Evolutionary conservation across 2,888 invertebrate species (phyloP).

Genomic region (Acronicta aceris): DNA sequence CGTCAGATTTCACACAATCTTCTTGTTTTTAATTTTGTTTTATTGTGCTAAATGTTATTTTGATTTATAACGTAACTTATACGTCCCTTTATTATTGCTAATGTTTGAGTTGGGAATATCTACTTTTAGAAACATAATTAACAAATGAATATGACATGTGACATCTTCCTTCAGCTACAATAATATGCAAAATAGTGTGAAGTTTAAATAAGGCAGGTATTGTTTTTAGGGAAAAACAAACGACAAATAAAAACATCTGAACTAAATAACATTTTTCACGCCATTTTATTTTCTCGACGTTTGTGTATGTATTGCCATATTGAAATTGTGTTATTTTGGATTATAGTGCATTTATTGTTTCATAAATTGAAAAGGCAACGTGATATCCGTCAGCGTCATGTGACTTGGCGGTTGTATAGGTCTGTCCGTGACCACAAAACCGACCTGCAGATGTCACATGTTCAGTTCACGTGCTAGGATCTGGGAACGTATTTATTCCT

Average conservation of each 20-base stretch:
- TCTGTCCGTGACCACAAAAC: conserved; percentile 23
- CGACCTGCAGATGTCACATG: conserved; percentile 9
- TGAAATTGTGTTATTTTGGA: conserved; percentile 7
- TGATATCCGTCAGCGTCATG: conserved; percentile 21
- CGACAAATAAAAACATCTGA: conserved; percentile 6
- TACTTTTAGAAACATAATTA: background rate
- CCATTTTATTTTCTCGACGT: conserved; percentile 27
- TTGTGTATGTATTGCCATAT: conserved; percentile 16
- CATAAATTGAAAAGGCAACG: conserved; percentile 37
- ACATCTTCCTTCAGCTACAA: background rate
- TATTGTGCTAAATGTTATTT: background rate
- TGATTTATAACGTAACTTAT: background rate
- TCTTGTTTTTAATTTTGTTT: background rate
- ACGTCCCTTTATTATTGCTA: background rate
- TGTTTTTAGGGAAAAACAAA: no score
- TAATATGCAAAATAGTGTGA: background rate
- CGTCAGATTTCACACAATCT: conserved; percentile 19
- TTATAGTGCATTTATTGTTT: conserved; percentile 38
- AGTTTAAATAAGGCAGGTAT: background rate
- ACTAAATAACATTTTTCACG: conserved; percentile 9
- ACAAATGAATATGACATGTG: background rate
- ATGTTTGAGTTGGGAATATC: background rate
- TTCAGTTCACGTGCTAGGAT: conserved; percentile 14
- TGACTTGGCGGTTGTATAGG: conserved; percentile 6
- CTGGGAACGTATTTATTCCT: conserved; percentile 12